Percentiles rank a stretch among this genome's conserved stretches.
phyloP scores from a whole-genome alignment of 1,140 invertebrate species.

The Neodiprion fabricii region DNA sequence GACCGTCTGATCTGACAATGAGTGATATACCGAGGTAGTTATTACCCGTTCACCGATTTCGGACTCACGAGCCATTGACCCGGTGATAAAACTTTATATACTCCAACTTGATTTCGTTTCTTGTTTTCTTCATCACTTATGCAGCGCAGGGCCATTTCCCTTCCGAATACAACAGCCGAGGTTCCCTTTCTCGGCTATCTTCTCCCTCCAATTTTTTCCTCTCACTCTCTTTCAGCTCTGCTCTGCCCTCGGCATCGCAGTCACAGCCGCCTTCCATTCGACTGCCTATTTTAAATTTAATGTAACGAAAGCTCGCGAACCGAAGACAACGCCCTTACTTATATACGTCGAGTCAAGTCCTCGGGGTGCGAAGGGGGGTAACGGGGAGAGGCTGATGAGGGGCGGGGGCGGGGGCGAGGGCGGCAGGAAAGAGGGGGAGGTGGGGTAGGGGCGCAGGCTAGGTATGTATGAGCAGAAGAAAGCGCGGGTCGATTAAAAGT shows the following conservation, averaged over 20 bases:
- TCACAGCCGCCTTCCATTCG: not conserved
- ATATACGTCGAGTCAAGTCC: constrained; percentile 45
- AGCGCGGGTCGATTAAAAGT: constrained; percentile 65
- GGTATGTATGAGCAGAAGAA: constrained; percentile 63
- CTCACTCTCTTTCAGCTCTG: constrained; percentile 8
- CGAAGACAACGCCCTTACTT: constrained; percentile 63
- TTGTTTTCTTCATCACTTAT: not conserved
- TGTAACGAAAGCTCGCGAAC: constrained; percentile 29
- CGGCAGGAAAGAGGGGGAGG: constrained; percentile 32
- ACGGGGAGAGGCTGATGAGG: constrained; percentile 15
- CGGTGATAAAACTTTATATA: not conserved
- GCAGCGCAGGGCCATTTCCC: not conserved
- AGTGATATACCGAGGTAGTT: no score
- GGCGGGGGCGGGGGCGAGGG: constrained; percentile 27
- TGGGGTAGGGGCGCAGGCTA: constrained; percentile 35
- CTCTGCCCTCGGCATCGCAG: not conserved
- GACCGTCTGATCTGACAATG: no score
- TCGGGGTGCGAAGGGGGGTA: constrained; percentile 22
- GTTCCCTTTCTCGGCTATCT: constrained; percentile 1
- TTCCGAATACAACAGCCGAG: not conserved
- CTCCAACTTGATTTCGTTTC: not conserved
- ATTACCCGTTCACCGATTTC: no score
- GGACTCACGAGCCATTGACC: no score
- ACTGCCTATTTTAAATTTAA: constrained; percentile 6
- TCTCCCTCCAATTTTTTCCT: constrained; percentile 25